A percentile compares a stretch with the other conserved stretches of the same genome.
Evolutionary conservation across 2,113 vertebrate genomes (phyloP).

Genomic region (Triplophysa rosa): DNA sequence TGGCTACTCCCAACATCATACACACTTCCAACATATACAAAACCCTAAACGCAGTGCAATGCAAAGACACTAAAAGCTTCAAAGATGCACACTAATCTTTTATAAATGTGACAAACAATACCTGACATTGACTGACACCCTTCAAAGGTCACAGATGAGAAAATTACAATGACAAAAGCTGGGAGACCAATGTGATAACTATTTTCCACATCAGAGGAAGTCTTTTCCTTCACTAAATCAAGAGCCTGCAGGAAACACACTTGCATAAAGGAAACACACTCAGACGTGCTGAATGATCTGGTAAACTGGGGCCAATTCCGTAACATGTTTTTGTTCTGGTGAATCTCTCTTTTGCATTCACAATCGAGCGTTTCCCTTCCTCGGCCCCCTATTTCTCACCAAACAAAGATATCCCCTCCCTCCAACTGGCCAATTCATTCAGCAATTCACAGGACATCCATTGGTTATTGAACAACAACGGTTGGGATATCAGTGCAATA

Average conservation of each 20-base stretch:
- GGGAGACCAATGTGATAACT: not conserved
- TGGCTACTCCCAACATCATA: not conserved
- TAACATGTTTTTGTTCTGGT: conserved; percentile 9
- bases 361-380: conserved; percentile 1
- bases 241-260: conserved; percentile 19
- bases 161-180: not conserved
- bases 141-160: conserved; percentile 22
- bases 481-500: not conserved
- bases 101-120: not conserved
- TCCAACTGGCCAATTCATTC: not conserved
- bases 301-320: conserved; percentile 11
- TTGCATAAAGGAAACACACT: conserved; percentile 7
- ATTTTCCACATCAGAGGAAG: conserved; percentile 12
- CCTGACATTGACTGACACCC: not conserved
- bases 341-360: conserved; percentile 22
- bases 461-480: not conserved
- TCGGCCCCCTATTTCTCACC: conserved; percentile 15
- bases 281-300: not conserved
- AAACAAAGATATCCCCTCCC: conserved; percentile 25
- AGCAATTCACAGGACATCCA: conserved; percentile 2
- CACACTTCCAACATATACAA: not conserved
- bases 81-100: not conserved
- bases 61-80: not conserved
- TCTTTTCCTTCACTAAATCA: not conserved
- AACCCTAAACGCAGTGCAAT: not conserved